Conservation (phyloP, 1,140 invertebrate genomes). For the Plectrocnemia conspersa region DNA sequence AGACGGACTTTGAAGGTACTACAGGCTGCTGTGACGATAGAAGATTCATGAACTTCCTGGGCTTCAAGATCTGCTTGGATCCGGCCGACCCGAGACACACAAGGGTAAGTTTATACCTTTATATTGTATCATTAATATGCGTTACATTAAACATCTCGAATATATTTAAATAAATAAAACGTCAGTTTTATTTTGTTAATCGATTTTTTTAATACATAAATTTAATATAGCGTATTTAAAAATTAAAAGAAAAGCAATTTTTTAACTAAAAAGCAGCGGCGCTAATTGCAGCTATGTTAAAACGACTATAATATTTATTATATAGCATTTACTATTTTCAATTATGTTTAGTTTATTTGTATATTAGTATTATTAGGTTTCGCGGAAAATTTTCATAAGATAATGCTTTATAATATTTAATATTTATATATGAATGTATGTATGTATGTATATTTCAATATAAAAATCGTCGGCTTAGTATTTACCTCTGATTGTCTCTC, state of each 20-base stretch:
- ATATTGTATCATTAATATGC: background rate
- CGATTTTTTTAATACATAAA: background rate
- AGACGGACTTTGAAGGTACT: background rate
- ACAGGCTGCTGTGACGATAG: background rate
- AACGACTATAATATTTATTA: too few relatives aligned
- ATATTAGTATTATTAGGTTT: too few relatives aligned
- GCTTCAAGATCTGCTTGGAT: background rate
- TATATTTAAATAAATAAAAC: background rate
- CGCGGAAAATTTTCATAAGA: too few relatives aligned
- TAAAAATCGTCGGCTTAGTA: too few relatives aligned
- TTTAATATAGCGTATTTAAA: background rate
- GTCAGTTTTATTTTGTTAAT: background rate
- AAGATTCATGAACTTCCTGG: background rate
- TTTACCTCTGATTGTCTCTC: too few relatives aligned
- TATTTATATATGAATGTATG: too few relatives aligned
- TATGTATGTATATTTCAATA: too few relatives aligned
- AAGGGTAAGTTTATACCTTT: background rate
- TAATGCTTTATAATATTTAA: too few relatives aligned
- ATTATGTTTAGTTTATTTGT: too few relatives aligned
- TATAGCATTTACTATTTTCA: too few relatives aligned
- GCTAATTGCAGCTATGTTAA: too few relatives aligned
- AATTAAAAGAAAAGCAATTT: background rate
- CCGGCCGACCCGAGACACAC: conserved; percentile 11
- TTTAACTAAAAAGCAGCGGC: too few relatives aligned
- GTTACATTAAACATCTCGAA: background rate